Conservation (phyloP, 2,113 vertebrate species). For the Terrapene triunguis region DNA sequence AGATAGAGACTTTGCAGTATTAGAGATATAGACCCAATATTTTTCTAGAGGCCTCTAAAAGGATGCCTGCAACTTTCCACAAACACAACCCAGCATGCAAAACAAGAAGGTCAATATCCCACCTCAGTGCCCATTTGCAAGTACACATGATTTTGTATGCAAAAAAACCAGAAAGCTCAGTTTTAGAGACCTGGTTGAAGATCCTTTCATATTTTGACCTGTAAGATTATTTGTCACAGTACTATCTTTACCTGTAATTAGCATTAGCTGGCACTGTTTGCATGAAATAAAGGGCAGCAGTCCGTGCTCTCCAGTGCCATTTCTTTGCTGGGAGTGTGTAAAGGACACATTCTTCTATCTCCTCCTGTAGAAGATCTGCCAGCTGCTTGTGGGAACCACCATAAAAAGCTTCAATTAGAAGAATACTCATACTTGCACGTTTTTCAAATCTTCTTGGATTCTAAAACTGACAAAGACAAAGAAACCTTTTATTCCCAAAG, state of each 20-base stretch:
- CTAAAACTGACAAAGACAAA: constrained; percentile 28
- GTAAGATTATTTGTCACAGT: not conserved
- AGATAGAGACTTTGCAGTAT: not conserved
- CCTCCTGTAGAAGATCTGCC: constrained; percentile 88
- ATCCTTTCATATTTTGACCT: not conserved
- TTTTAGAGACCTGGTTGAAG: not conserved
- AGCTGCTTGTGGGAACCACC: constrained; percentile 97
- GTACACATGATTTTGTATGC: accelerated
- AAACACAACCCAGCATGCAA: not conserved
- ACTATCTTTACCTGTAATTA: constrained; percentile 86
- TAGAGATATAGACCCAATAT: not conserved
- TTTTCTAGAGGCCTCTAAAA: not conserved
- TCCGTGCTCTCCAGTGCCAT: constrained; percentile 96
- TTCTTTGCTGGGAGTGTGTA: constrained; percentile 94
- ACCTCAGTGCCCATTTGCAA: not conserved
- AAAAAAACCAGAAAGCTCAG: accelerated
- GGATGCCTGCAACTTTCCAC: accelerated
- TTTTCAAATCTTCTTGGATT: not conserved
- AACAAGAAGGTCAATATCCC: not conserved
- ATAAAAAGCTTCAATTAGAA: constrained; percentile 93
- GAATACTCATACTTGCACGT: constrained; percentile 79
- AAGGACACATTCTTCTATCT: constrained; percentile 80
- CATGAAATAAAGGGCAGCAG: constrained; percentile 91
- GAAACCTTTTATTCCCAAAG: constrained; percentile 19
- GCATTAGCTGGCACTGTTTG: constrained; percentile 85